Evolutionary conservation across 2,797 vertebrate species (phyloP).

Genomic region (Sebastes matsubarae): DNA sequence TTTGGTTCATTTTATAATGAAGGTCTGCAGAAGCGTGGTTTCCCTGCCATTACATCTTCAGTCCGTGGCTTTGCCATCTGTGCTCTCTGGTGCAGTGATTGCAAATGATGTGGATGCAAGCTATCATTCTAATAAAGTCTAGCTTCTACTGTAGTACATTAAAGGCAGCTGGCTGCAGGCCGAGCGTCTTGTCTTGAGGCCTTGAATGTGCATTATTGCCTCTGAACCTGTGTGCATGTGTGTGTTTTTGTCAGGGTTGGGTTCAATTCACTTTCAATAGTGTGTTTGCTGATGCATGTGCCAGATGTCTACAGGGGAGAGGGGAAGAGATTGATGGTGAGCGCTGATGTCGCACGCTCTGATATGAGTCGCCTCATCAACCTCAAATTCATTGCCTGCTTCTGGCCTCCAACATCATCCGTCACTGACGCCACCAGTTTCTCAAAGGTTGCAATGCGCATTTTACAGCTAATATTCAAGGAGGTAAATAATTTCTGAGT

Average conservation of each 20-base stretch:
- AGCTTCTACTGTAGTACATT: constrained; percentile 55
- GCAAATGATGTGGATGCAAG: constrained; percentile 50
- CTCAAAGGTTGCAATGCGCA: constrained; percentile 72
- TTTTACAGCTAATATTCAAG: constrained; percentile 70
- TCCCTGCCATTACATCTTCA: constrained; percentile 31
- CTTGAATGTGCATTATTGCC: constrained; percentile 38
- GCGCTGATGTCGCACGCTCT: constrained; percentile 77
- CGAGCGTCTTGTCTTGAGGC: constrained; percentile 52
- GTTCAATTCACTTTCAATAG: constrained; percentile 62
- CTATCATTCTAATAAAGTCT: constrained; percentile 54
- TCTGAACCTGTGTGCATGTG: constrained; percentile 17
- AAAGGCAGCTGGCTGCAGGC: constrained; percentile 51
- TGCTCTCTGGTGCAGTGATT: constrained; percentile 36
- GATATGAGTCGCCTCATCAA: constrained; percentile 88
- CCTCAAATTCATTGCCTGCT: constrained; percentile 81
- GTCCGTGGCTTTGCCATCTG: constrained; percentile 30
- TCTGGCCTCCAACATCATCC: constrained; percentile 73
- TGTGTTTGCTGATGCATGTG: constrained; percentile 76
- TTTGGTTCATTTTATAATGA: constrained; percentile 3
- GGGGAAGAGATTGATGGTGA: constrained; percentile 81
- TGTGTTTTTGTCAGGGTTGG: constrained; percentile 48
- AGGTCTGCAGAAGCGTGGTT: constrained; percentile 11
- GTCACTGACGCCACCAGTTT: constrained; percentile 70
- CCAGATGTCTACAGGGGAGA: constrained; percentile 71
- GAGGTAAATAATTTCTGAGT: constrained; percentile 61